Percentiles rank a stretch among this genome's conserved stretches.
Evolutionary conservation across 2,113 vertebrate species (phyloP).

Genomic region (Eurystomus gularis): DNA sequence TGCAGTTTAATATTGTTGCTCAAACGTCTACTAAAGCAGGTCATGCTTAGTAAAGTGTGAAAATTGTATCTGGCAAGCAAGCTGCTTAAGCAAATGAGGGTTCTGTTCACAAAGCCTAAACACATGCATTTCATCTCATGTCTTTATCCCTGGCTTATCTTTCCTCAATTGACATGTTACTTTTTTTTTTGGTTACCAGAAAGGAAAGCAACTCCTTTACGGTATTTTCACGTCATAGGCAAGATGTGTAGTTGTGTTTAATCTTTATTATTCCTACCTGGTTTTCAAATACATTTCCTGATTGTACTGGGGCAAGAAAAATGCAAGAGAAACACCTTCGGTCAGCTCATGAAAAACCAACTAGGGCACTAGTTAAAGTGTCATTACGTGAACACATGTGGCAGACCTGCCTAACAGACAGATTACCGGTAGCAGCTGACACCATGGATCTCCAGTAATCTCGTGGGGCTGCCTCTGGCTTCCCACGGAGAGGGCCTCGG

Average conservation of each 20-base stretch:
- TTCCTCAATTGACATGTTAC: background rate
- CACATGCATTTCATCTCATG: background rate
- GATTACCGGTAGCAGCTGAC: background rate
- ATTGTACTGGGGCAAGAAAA: background rate
- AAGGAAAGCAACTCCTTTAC: background rate
- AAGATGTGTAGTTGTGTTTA: background rate
- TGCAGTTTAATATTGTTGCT: slow-evolving; percentile 31
- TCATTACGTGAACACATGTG: background rate
- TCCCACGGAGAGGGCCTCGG: background rate
- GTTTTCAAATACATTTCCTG: background rate
- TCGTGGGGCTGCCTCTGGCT: background rate
- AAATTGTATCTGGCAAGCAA: slow-evolving; percentile 56
- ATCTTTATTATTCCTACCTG: background rate
- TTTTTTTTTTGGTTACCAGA: background rate
- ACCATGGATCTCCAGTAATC: background rate
- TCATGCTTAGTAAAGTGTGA: slow-evolving; percentile 58
- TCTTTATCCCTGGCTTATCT: background rate
- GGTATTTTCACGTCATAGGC: background rate
- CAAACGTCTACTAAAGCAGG: slow-evolving; percentile 35
- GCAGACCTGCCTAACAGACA: background rate
- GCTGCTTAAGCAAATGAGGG: slow-evolving; percentile 50
- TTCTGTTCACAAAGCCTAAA: slow-evolving; percentile 17
- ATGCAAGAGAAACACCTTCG: background rate
- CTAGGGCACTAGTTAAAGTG: background rate
- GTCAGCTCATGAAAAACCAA: background rate